Evolutionary conservation across 2,113 vertebrate species (phyloP).

Genomic region (Petaurus breviceps): DNA sequence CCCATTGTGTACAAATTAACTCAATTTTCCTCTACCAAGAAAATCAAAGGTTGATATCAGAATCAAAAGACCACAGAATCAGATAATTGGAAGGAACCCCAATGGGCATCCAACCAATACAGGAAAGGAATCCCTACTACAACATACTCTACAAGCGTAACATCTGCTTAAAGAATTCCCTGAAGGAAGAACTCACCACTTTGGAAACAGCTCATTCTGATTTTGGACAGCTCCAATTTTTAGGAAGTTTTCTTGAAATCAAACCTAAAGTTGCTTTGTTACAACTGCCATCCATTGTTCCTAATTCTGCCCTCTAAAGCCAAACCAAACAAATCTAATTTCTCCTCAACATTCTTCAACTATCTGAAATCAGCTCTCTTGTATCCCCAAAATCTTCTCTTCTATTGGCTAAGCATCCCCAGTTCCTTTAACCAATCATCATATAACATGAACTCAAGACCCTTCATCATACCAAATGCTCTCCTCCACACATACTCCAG

Average conservation of each 20-base stretch:
- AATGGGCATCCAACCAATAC: not conserved
- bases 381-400: not conserved
- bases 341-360: not conserved
- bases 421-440: no score
- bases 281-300: not conserved
- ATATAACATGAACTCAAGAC: not conserved
- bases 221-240: not conserved
- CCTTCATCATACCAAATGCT: not conserved
- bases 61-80: not conserved
- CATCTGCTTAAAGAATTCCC: not conserved
- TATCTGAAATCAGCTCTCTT: not conserved
- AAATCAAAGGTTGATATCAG: not conserved
- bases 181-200: not conserved
- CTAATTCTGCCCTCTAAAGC: not conserved
- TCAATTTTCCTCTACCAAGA: not conserved
- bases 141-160: not conserved
- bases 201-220: not conserved
- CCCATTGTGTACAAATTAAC: not conserved
- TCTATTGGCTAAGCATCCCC: no score
- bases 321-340: not conserved
- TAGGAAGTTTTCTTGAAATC: not conserved
- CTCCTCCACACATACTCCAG: not conserved
- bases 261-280: not conserved
- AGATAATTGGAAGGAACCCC: not conserved
- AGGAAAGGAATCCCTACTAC: not conserved